These are phyloP conservation scores for Sebastes trivittatus DNA, from an alignment of 2,797 vertebrate species.

Conservation along the genomic window DNA sequence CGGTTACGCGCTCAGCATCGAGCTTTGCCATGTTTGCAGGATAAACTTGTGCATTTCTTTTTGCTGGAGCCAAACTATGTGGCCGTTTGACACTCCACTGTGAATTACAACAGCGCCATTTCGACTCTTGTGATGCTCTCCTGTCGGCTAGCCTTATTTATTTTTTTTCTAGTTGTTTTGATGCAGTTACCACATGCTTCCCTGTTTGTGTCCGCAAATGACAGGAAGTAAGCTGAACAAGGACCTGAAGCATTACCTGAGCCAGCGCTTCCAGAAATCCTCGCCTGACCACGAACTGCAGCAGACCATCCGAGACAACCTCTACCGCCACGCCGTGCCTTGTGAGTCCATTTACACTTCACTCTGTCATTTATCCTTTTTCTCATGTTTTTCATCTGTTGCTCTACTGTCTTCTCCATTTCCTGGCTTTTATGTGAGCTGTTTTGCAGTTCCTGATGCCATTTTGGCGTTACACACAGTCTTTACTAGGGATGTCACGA, in stretches of 20 bases:
- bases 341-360: constrained; percentile 87
- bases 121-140: not conserved
- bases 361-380: not conserved
- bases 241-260: constrained; percentile 96
- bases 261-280: constrained; percentile 96
- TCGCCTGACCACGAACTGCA: constrained; percentile 96
- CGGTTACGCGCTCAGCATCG: constrained; percentile 14
- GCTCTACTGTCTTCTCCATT: not conserved
- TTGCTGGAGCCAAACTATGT: constrained; percentile 18
- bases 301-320: constrained; percentile 97
- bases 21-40: constrained; percentile 6
- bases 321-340: constrained; percentile 99
- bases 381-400: not conserved
- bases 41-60: constrained; percentile 23
- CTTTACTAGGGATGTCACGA: too few relatives aligned
- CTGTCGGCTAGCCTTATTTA: not conserved
- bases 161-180: constrained; percentile 2
- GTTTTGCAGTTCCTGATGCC: not conserved
- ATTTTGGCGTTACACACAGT: not conserved
- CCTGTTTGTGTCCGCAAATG: constrained; percentile 56
- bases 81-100: constrained; percentile 32
- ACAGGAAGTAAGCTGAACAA: constrained; percentile 95
- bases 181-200: constrained; percentile 38
- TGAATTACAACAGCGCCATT: not conserved
- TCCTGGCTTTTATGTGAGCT: not conserved